Conservation (phyloP, 2,888 invertebrate genomes). For the Habroteleia sp. region DNA sequence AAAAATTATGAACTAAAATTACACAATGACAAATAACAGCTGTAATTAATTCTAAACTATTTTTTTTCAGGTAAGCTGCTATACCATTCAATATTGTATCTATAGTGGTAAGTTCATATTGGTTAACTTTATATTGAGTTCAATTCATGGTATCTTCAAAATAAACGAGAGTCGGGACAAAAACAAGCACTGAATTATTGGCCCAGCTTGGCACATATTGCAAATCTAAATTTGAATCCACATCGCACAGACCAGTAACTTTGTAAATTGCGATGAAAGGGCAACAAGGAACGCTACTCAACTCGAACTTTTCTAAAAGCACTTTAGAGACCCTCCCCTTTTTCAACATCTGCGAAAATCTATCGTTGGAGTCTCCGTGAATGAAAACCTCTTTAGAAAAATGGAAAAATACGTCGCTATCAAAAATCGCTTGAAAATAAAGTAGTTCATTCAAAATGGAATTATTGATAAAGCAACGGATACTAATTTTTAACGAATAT, state of each 20-base stretch:
- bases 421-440: not conserved
- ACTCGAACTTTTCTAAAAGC: constrained; percentile 65
- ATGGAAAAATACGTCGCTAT: constrained; percentile 11
- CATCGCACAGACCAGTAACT: constrained; percentile 44
- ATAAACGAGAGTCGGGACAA: constrained; percentile 13
- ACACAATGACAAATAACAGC: no score
- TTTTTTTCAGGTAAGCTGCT: no score
- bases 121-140: not conserved
- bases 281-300: constrained; percentile 66
- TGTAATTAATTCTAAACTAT: no score
- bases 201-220: constrained; percentile 23
- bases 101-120: no score
- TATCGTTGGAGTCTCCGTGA: constrained; percentile 14
- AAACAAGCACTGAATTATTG: constrained; percentile 39
- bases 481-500: not conserved
- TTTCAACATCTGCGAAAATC: constrained; percentile 40
- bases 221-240: constrained; percentile 49
- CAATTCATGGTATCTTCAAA: constrained; percentile 18
- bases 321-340: constrained; percentile 54
- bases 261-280: constrained; percentile 52
- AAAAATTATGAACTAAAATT: no score
- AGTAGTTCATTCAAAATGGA: no score
- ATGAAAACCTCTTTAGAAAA: constrained; percentile 25
- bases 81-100: no score
- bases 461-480: no score